Evolutionary conservation across 1,140 invertebrate species (phyloP), one percentile per base, ranked within the genome.

Genomic region (Pissodes strobi): DNA sequence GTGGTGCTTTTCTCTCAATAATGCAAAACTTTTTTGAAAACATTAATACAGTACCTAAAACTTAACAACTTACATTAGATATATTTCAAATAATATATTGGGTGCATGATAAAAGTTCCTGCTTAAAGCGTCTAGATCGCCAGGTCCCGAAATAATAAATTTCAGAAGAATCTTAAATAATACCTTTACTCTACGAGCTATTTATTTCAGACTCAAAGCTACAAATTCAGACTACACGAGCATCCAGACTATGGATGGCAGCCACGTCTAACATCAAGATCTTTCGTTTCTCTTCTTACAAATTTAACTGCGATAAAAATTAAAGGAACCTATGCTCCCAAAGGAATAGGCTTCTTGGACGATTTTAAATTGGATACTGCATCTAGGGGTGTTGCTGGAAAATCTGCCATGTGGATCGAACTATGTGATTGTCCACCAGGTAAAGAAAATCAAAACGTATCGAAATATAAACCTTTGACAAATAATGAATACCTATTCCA

Each of bases 241-340:
- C 87, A 97, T 76, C 84, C 88, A 0, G 84, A 90, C 15, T 98
- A 94, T 76, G 90, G 92, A 12, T 99, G 96, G 96, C 89, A 90
- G 65, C 97, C 97, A 0, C 84, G 87, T 4, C 81, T 98, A 1
- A 87, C 88, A 3, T 84, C 95, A 0, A 82, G 89, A 43, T 91
- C 93, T 25, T 98, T 97, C 73, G 93, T 98, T 75, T 91, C 90
- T 0, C 86, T 99, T 34, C 80, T 99, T 0, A 88, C 94, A 5
- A 97, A 99, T 79, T 73, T 99, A 18, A 98, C 95, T 0, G 87
- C 94, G 0, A 91, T 99, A 45, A 96, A 94, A 81, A 95, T 99
- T 58, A 85, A 94, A 30, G 95, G 88, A 25, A 97, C 93, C 0
- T 99, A 97, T 74, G 89, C 89, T 2, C 83, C 87, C 69, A 83